Conservation (phyloP, 2,113 vertebrate species). For the Junco hyemalis region DNA sequence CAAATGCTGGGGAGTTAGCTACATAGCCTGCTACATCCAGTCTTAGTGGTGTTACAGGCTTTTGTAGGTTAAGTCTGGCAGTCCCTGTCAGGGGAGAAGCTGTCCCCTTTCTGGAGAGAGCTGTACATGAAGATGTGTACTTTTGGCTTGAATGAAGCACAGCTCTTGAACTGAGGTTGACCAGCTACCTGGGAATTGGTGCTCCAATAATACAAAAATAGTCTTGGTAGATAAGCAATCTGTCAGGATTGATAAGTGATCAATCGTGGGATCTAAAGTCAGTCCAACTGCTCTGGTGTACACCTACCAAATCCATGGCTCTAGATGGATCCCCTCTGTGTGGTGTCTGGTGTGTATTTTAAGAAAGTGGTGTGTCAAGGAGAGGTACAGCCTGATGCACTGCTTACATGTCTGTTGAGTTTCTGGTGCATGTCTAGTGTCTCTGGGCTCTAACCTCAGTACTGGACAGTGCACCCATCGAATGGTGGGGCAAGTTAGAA, state of each 20-base stretch:
- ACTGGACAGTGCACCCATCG: rapidly evolving
- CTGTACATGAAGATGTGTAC: rapidly evolving
- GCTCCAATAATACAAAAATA: neutral
- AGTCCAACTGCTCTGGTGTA: neutral
- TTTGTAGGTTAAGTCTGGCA: neutral
- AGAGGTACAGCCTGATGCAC: neutral
- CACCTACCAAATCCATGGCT: neutral
- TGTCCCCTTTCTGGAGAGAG: neutral
- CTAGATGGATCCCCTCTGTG: neutral
- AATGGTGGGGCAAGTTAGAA: neutral
- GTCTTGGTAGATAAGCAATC: neutral
- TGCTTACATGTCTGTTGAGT: neutral
- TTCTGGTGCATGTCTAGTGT: neutral
- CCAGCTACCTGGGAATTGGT: rapidly evolving
- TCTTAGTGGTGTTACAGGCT: neutral
- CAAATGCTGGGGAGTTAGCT: neutral
- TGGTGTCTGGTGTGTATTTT: neutral
- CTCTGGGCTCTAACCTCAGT: neutral
- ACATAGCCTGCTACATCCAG: neutral
- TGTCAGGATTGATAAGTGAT: rapidly evolving
- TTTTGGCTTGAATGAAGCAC: neutral
- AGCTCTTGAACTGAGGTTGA: neutral
- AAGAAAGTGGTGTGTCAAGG: neutral
- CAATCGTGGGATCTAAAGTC: neutral
- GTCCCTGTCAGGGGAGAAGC: neutral